Conservation (phyloP, 2,113 vertebrate genomes). For the Oenanthe oenanthe region DNA sequence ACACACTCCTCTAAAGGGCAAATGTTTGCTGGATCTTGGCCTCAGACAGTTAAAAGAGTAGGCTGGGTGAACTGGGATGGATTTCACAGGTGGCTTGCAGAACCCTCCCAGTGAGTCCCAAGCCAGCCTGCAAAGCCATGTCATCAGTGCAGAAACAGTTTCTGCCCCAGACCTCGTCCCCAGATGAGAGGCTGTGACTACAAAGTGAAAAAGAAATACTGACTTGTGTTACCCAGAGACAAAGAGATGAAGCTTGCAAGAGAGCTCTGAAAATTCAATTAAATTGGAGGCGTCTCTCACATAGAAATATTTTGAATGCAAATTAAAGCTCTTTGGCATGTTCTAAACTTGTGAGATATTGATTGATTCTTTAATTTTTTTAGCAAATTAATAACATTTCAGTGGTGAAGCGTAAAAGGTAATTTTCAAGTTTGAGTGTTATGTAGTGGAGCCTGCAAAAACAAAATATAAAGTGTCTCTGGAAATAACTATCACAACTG, state of each 20-base stretch:
- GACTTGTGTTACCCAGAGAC: not conserved
- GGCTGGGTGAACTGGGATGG: not conserved
- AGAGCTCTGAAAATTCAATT: not conserved
- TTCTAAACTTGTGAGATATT: not conserved
- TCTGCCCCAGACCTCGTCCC: not conserved
- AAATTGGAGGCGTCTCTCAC: not conserved
- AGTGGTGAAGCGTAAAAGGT: not conserved
- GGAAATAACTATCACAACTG: conserved; percentile 16
- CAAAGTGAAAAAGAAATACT: not conserved
- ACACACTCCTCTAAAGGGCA: not conserved
- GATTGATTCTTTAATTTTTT: not conserved
- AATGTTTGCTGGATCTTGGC: not conserved
- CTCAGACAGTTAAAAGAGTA: not conserved
- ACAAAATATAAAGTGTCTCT: conserved; percentile 20
- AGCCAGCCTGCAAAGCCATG: not conserved
- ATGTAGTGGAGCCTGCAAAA: not conserved
- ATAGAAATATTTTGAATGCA: not conserved
- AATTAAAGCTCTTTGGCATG: not conserved
- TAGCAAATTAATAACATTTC: not conserved
- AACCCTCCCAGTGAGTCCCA: not conserved
- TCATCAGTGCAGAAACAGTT: not conserved
- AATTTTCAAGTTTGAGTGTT: not conserved
- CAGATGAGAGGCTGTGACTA: not conserved
- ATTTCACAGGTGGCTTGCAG: not conserved
- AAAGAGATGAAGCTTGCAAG: not conserved